Conservation (phyloP, 2,113 vertebrate species). For the Pseudopipra pipra region DNA sequence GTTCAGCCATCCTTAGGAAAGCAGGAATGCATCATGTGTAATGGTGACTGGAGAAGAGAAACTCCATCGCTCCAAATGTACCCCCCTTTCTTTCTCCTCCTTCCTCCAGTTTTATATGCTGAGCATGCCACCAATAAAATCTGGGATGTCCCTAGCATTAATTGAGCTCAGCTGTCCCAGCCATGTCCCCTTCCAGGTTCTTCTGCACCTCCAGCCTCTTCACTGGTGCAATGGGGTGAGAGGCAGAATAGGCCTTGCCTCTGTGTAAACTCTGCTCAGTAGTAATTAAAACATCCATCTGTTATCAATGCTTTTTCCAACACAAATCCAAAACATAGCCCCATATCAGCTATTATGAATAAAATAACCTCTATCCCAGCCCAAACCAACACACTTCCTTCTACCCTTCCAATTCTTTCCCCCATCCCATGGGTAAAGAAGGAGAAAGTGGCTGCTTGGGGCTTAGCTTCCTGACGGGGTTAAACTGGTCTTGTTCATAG, state of each 20-base stretch:
- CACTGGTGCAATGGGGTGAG: background rate
- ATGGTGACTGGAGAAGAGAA: background rate
- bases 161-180: background rate
- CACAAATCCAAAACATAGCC: background rate
- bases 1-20: background rate
- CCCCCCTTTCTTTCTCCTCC: background rate
- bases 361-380: background rate
- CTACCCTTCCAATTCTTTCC: background rate
- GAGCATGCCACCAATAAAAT: background rate
- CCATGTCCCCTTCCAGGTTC: background rate
- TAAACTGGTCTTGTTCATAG: background rate
- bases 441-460: background rate
- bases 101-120: background rate
- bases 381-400: background rate
- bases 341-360: background rate
- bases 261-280: background rate
- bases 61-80: background rate
- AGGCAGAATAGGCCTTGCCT: background rate
- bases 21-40: background rate
- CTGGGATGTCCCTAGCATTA: too few species aligned
- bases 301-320: background rate
- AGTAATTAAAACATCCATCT: background rate
- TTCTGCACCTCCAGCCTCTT: background rate
- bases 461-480: accelerated
- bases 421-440: background rate